Conservation (phyloP, 2,113 vertebrate genomes). For the Plestiodon gilberti region DNA sequence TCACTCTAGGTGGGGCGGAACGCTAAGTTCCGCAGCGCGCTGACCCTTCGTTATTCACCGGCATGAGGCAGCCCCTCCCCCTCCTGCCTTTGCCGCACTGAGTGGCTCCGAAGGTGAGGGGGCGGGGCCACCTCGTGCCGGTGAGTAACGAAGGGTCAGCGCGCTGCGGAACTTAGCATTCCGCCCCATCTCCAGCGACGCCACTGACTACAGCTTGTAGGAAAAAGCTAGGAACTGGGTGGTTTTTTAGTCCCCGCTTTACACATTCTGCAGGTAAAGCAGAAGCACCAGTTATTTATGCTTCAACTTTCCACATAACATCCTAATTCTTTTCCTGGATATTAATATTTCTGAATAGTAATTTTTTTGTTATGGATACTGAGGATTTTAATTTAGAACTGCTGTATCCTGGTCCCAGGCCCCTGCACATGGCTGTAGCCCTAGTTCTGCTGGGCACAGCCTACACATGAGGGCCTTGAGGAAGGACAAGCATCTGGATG, state of each 20-base stretch:
- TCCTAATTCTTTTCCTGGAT: slow-evolving; percentile 45
- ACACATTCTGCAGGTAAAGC: neutral
- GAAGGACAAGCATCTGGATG: neutral
- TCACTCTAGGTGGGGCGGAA: no score
- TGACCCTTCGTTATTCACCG: no score
- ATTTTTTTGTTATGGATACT: slow-evolving; percentile 67
- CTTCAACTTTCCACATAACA: neutral
- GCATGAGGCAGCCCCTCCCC: no score
- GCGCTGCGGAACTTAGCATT: no score
- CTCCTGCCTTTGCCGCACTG: no score
- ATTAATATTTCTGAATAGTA: slow-evolving; percentile 68
- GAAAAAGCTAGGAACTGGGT: neutral
- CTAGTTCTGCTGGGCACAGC: neutral
- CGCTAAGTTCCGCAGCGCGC: no score
- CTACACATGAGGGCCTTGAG: neutral
- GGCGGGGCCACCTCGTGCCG: no score
- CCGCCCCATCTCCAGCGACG: no score
- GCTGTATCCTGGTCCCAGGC: slow-evolving; percentile 17
- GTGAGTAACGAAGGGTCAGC: no score
- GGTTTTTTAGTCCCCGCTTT: slow-evolving; percentile 20
- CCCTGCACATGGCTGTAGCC: neutral
- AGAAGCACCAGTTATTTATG: slow-evolving; percentile 13
- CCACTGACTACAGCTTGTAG: neutral
- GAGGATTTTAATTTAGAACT: slow-evolving; percentile 63
- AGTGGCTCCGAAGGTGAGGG: no score